Base-by-base conservation (phyloP, 2,888 invertebrate genomes). In the Parnassius mnemosyne region DNA sequence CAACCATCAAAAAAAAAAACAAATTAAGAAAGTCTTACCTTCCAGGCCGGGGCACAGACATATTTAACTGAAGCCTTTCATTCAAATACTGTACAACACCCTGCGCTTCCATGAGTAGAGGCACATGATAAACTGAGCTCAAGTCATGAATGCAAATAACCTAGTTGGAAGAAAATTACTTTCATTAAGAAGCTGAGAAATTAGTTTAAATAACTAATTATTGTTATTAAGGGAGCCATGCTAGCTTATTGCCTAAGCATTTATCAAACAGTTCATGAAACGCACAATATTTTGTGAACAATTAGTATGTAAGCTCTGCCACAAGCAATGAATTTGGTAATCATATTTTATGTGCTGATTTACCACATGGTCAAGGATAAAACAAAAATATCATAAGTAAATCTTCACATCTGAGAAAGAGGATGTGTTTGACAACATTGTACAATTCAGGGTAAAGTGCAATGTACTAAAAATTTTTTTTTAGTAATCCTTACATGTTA, bases 121-220 rank as follows among this genome's bases (percentile, higher is more conserved):
- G 99, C 0, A 99, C 99, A 83, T 97, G 95, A 84, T 99, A 99
- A 64, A 99, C 97, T 1, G 98, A 98, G 55, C 95, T 94, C 52
- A 99, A 93, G 85, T 99, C 99, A 70, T 97, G 98, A 71, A 99
- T 95, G 76, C 97, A 97, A 72, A 98, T 95, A 0, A 98, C 97
- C 96, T 96, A 81, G 9, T 13, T 10, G 9, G 13, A 49, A 13
- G 9, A 49, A 49, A 49, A 7, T 13, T 12, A 13, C 9, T 49
- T 9, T 49, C 10, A 16, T 47, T 13, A 47, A 2, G 9, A 9
- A 13, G 10, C 43, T 34, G 34, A 34, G 34, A 34, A 34, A 34
- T 34, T 7, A 34, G 34, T 34, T 3, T 7, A 34, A 5, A 34
- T 34, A 34, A 34, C 7, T 34, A 34, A 5, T 34, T 34, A 34